Conservation (phyloP, 2,113 vertebrate genomes). For the Orientallactaga bullata region DNA sequence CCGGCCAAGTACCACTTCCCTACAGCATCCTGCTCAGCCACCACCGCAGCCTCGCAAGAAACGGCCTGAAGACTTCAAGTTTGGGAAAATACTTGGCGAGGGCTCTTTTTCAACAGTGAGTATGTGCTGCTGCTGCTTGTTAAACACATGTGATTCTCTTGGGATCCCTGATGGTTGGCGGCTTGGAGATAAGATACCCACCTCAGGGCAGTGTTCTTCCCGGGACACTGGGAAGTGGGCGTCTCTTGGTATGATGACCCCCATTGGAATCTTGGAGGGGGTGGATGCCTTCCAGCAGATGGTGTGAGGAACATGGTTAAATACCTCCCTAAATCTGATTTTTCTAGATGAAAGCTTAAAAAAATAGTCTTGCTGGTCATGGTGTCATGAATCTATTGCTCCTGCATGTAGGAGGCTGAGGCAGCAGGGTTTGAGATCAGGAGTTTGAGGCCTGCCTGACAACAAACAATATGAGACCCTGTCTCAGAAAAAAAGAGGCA, state of each 20-base stretch:
- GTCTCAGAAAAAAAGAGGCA: neutral
- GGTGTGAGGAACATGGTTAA: neutral
- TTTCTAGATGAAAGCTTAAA: neutral
- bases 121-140: constrained; percentile 69
- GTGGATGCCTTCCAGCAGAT: neutral
- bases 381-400: neutral
- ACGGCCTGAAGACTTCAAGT: constrained; percentile 97
- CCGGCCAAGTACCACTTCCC: constrained; percentile 85
- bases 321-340: neutral
- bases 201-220: neutral
- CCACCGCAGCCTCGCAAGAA: constrained; percentile 96
- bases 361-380: neutral
- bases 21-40: constrained; percentile 88
- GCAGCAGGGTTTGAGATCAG: neutral
- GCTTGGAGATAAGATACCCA: neutral
- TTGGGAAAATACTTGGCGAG: constrained; percentile 98
- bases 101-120: constrained; percentile 98
- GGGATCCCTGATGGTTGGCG: neutral
- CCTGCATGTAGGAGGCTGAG: neutral
- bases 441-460: neutral
- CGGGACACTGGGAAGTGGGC: no score
- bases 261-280: neutral
- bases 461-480: neutral
- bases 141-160: neutral
- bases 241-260: neutral